Evolutionary conservation across 2,888 invertebrate species (phyloP).

Genomic region (Ophonus ardosiacus): DNA sequence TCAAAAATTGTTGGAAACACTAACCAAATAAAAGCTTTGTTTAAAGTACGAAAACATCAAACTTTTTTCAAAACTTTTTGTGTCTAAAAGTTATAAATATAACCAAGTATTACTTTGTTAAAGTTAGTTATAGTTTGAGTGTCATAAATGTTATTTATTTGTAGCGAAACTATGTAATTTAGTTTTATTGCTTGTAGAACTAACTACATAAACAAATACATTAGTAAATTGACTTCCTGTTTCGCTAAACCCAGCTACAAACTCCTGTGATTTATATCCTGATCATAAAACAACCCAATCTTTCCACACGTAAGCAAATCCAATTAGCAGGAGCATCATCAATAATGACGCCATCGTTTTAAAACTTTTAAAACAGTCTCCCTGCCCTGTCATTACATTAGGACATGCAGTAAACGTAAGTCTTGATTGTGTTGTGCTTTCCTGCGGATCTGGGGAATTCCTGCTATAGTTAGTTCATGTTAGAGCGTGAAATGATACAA

Average conservation of each 20-base stretch:
- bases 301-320: constrained; percentile 15
- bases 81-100: too few species aligned
- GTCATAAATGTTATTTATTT: too few species aligned
- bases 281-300: constrained; percentile 26
- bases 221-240: constrained; percentile 10
- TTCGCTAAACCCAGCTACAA: not conserved
- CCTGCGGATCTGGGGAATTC: too few species aligned
- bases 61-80: too few species aligned
- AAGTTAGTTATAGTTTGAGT: too few species aligned
- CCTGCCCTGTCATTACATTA: not conserved
- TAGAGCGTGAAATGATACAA: too few species aligned
- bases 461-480: not conserved
- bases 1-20: too few species aligned
- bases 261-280: constrained; percentile 4
- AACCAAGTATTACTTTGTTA: too few species aligned
- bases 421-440: not conserved
- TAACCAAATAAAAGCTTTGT: too few species aligned
- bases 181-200: not conserved
- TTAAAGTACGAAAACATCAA: too few species aligned
- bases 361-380: not conserved
- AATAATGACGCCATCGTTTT: constrained; percentile 30
- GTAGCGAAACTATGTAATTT: not conserved
- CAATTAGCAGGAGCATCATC: constrained; percentile 13
- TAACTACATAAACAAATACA: constrained; percentile 9
- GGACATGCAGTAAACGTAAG: not conserved